These are phyloP conservation scores for Bettongia penicillata DNA, from an alignment of 2,113 vertebrate genomes.

Conservation along the genomic window DNA sequence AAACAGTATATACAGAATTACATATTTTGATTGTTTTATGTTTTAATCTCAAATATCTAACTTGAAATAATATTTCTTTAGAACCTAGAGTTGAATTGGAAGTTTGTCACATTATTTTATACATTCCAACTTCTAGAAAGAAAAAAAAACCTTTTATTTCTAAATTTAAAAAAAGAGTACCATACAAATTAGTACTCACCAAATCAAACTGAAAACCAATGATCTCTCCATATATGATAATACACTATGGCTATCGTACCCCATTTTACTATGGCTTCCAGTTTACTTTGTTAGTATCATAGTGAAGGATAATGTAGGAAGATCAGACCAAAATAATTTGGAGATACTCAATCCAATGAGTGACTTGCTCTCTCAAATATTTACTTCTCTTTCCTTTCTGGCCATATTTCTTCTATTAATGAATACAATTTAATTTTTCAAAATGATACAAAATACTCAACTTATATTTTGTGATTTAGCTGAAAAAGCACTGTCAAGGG, in stretches of 20 bases:
- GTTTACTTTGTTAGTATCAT: not conserved
- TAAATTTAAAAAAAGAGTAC: not conserved
- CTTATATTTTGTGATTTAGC: not conserved
- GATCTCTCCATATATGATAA: not conserved
- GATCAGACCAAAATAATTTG: not conserved
- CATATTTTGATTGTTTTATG: slow-evolving; percentile 16
- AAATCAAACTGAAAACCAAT: slow-evolving; percentile 29
- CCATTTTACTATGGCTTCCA: not conserved
- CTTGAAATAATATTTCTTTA: slow-evolving; percentile 49
- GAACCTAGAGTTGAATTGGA: slow-evolving; percentile 15
- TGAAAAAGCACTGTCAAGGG: not conserved
- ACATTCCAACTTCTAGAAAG: slow-evolving; percentile 16
- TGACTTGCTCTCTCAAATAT: not conserved
- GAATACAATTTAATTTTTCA: not conserved
- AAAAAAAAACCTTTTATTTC: not conserved
- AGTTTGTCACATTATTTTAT: not conserved
- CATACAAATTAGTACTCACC: not conserved
- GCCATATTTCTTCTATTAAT: not conserved
- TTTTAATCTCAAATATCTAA: slow-evolving; percentile 39
- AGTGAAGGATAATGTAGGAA: not conserved
- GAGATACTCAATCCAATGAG: not conserved
- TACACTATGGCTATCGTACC: not conserved
- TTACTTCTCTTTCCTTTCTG: not conserved
- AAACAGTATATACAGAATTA: not conserved
- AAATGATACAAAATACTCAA: not conserved